Base-by-base conservation (phyloP, 92 coral and sea anemone genomes). In the Epizoanthus illoricatus region DNA sequence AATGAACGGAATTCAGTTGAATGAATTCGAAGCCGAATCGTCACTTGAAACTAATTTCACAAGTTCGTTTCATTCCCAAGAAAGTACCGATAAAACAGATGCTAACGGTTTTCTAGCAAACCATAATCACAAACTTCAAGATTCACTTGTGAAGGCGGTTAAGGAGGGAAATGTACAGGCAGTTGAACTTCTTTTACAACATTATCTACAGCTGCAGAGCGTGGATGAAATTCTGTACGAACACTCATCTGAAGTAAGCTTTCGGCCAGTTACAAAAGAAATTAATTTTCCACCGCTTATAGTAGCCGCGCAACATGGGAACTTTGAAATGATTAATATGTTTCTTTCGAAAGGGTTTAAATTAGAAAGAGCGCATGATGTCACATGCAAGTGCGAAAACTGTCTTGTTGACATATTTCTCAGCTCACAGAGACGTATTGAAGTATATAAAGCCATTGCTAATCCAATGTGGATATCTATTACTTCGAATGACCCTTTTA, bases 221-320 rank as follows among this genome's bases (percentile, higher is more conserved):
- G 41, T 80, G 73, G 97, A 86, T 56, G 88, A 85, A 12, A 57
- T 81, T 40, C 80, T 66, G 67, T 83, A 81, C 40, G 85, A 74
- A 57, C 83, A 69, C 45, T 71, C 74, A 11, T 23, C 88, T 2
- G 71, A 58, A 4, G 84, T 28, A 28, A 83, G 17, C 42, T 58
- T 60, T 24, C 83, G 23, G 70, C 84, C 16, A 43, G 75, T 16
- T 65, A 87, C 1, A 76, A 80, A 19, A 84, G 81, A 92, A 8
- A 71, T 76, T 0, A 91, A 97, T 79, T 97, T 97, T 63, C 87
- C 91, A 4, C 99, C 99, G 4, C 88, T 97, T 0, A 89, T 97
- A n/a, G 94, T 94, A 1, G 92, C 98, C 17, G 98, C 98, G 41
- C 98, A 97, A 45, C 91, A 91, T 20, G 98, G 99, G 15, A 92